phyloP scores from a whole-genome alignment of 2,888 invertebrate genomes.

The Cryptophagus acutangulus region DNA sequence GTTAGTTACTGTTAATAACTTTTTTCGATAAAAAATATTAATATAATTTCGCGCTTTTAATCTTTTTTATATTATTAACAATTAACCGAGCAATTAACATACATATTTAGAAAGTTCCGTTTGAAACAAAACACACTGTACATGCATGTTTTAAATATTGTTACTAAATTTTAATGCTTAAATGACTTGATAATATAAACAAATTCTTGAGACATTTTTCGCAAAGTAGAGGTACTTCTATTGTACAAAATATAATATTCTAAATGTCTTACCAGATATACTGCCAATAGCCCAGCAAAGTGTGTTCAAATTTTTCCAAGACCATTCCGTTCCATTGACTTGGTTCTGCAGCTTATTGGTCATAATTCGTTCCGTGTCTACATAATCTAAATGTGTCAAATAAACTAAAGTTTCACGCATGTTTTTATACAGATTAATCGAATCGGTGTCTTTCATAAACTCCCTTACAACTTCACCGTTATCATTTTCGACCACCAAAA shows the following conservation, averaged over 20 bases:
- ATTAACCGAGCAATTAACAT: too few species aligned
- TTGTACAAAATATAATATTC: not conserved
- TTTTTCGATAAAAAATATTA: too few species aligned
- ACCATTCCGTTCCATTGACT: slow-evolving; percentile 98
- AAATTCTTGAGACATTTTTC: too few species aligned
- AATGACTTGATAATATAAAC: too few species aligned
- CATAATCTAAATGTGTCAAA: slow-evolving; percentile 96
- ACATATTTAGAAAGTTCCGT: too few species aligned
- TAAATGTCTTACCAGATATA: slow-evolving; percentile 28
- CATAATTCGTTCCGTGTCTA: slow-evolving; percentile 98
- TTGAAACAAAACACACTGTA: too few species aligned
- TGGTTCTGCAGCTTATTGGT: slow-evolving; percentile 97
- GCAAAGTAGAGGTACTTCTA: slow-evolving; percentile 2
- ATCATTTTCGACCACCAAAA: slow-evolving; percentile 98
- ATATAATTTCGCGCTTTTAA: too few species aligned
- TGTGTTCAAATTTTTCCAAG: slow-evolving; percentile 99
- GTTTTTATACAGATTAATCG: slow-evolving; percentile 98
- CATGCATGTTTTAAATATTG: too few species aligned
- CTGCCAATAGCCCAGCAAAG: slow-evolving; percentile 99
- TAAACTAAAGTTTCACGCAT: slow-evolving; percentile 98
- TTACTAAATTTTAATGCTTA: too few species aligned
- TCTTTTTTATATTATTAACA: too few species aligned
- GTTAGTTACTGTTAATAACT: too few species aligned
- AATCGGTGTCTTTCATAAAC: slow-evolving; percentile 99
- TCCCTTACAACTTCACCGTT: slow-evolving; percentile 99